Conservation (phyloP, 2,888 invertebrate species). For the Erannis defoliaria region DNA sequence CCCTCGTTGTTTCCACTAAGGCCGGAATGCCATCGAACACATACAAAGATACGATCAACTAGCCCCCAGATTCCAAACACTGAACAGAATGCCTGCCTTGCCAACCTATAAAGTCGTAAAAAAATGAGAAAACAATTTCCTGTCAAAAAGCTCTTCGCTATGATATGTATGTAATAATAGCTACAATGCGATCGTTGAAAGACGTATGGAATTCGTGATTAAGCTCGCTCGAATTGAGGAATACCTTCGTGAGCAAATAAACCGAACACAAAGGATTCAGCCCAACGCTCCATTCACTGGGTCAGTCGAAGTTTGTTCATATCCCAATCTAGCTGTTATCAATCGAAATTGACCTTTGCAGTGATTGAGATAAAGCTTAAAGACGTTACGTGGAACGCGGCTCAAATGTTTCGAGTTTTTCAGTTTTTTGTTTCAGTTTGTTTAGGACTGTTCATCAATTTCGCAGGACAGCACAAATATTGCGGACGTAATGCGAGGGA, state of each 20-base stretch:
- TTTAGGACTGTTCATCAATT: conserved; percentile 72
- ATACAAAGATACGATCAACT: too few species aligned
- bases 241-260: conserved; percentile 49
- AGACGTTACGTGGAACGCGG: conserved; percentile 4
- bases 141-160: conserved; percentile 30
- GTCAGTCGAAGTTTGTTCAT: conserved; percentile 60
- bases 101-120: not conserved
- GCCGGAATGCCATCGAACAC: too few species aligned
- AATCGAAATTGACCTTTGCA: conserved; percentile 30
- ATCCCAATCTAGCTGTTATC: conserved; percentile 10
- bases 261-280: conserved; percentile 43
- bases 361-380: conserved; percentile 20
- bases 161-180: conserved; percentile 41
- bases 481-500: conserved; percentile 23
- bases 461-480: conserved; percentile 43
- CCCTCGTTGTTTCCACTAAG: too few species aligned
- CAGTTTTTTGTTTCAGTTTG: conserved; percentile 65
- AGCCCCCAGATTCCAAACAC: too few species aligned
- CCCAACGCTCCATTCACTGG: conserved; percentile 44
- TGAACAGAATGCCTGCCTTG: too few species aligned
- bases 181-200: conserved; percentile 35
- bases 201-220: conserved; percentile 47
- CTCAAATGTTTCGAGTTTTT: conserved; percentile 53
- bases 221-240: conserved; percentile 47
- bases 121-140: conserved; percentile 11